Base-by-base conservation (phyloP, 2,888 invertebrate species). In the Folsomia manolachei region DNA sequence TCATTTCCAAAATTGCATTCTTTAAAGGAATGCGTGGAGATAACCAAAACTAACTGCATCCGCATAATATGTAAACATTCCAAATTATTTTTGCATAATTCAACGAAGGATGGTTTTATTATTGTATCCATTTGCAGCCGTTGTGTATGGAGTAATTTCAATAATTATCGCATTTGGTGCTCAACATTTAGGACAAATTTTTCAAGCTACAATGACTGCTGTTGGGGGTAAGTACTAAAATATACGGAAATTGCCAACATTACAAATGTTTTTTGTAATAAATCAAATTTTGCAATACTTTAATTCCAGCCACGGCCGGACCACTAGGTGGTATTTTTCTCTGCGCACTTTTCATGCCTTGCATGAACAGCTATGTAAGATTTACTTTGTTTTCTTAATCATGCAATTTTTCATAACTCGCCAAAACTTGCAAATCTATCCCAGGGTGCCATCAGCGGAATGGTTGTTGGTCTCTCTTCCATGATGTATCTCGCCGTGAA, bases 1-100 rank as follows among this genome's bases (percentile, higher is more conserved):
- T 77, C 63, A 2, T 79, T 0, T 63, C 71, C 1, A 72, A 74
- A 27, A 69, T 91, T 23, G 91, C 91, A 0, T 85, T 87, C 1
- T 88, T 92, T 82, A 89, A 88, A 81, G 88, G 88, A 70, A 86
- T 91, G 79, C 88, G 27, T 11, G 53, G 60, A 1, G 63, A 53
- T 23, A 68, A 39, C 72, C 86, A 87, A n/a, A 82, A 83, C 91
- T 18, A 87, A 86, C 56, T 83, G 88, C 65, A 91, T 91, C 79
- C 93, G 92, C 85, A 83, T 88, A 26, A 88, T 92, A 73, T 82
- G 84, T 84, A 78, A 81, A 80, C 75, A 23, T 27, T 21, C 56
- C n/a, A n/a, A n/a, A n/a, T 70, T 56, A n/a, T 27, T 9, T 21
- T 14, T 56, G 56, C 56, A 56, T 56, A 39, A 39, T 39, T 39